phyloP scores from a whole-genome alignment of 1,140 invertebrate genomes.

The Phortica variegata region DNA sequence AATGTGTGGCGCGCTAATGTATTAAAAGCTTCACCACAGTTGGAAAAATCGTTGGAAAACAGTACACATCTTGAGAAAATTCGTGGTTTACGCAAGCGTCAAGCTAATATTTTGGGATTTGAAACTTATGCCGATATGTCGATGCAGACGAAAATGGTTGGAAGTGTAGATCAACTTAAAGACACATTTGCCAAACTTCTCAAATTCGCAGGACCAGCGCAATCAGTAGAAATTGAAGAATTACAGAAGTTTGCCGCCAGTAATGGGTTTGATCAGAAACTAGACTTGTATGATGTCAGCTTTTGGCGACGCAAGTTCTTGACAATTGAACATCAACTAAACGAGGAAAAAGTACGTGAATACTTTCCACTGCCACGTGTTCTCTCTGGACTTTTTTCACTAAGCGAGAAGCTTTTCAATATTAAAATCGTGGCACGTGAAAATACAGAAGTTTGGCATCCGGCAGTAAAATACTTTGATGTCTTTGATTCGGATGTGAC shows the following conservation, averaged over 20 bases:
- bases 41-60: conserved; percentile 69
- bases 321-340: conserved; percentile 65
- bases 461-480: conserved; percentile 82
- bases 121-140: conserved; percentile 79
- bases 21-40: conserved; percentile 67
- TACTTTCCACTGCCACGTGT: conserved; percentile 84
- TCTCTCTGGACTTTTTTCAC: conserved; percentile 71
- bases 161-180: conserved; percentile 74
- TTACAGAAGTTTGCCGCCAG: conserved; percentile 75
- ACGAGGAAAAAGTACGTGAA: conserved; percentile 71
- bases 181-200: conserved; percentile 71
- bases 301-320: conserved; percentile 81
- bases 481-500: conserved; percentile 70
- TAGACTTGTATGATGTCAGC: conserved; percentile 82
- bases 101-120: conserved; percentile 79
- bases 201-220: conserved; percentile 68
- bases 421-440: conserved; percentile 75
- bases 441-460: conserved; percentile 75
- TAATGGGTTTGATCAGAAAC: conserved; percentile 68
- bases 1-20: conserved; percentile 80
- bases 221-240: conserved; percentile 72
- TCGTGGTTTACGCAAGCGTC: conserved; percentile 65
- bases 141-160: conserved; percentile 94
- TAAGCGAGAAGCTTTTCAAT: conserved; percentile 77
- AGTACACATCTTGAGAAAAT: conserved; percentile 78